These are phyloP conservation scores for Lutjanus campechanus DNA, from an alignment of 2,797 vertebrate genomes.

Conservation along the genomic window DNA sequence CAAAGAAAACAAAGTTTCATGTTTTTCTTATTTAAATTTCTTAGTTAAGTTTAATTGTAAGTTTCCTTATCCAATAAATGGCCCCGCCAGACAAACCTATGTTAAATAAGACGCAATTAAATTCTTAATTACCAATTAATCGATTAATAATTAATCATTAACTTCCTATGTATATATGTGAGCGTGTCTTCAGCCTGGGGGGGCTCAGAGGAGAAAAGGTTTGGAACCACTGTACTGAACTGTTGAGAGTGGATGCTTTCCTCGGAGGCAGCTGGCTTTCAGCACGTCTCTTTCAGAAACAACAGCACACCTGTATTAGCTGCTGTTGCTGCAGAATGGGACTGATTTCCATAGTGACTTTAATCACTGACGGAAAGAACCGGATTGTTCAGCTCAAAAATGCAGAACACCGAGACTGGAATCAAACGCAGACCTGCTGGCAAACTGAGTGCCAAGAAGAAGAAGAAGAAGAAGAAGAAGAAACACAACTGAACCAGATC, in stretches of 20 bases:
- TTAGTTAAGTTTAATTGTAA: no score
- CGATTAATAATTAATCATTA: no score
- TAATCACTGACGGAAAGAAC: constrained; percentile 15
- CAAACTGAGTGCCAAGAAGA: constrained; percentile 10
- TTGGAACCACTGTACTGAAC: neutral
- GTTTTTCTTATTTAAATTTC: no score
- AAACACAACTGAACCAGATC: constrained; percentile 18
- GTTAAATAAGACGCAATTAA: no score
- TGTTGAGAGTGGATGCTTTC: neutral
- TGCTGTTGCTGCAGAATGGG: neutral
- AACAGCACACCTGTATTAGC: neutral
- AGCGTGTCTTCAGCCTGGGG: no score
- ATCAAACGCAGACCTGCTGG: constrained; percentile 20
- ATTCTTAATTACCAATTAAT: no score
- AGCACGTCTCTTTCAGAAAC: constrained; percentile 1
- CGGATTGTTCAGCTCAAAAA: constrained; percentile 17
- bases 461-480: no score
- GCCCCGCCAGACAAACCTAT: no score
- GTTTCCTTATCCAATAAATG: no score
- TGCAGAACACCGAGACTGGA: constrained; percentile 3
- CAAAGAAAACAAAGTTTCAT: no score
- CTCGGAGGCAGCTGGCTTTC: neutral
- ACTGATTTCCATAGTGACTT: constrained; percentile 25
- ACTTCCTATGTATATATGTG: no score
- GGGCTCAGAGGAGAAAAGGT: no score